Evolutionary conservation across 2,113 vertebrate genomes (phyloP), one percentile per base, ranked within the genome.

Genomic region (Pantherophis guttatus): DNA sequence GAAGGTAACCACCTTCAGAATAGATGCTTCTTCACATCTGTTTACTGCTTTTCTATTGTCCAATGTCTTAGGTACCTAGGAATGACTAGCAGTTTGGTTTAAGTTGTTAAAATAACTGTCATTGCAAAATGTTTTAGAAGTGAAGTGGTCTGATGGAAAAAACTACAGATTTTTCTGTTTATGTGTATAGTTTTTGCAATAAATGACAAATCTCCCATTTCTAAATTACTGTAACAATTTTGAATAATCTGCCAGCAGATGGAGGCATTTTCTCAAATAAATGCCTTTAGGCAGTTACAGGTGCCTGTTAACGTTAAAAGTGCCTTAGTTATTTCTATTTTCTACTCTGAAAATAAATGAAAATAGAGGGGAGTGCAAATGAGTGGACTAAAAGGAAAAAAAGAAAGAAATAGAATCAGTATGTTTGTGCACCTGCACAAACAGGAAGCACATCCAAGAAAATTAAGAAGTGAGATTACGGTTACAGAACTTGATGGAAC

Each of bases 211-310:
- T 54, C 19, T 75, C 26, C 5, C 24, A 54, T 88, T 92, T 70
- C 65, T 62, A 59, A 48, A 12, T 33, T 21, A 24, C 24, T 15
- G 54, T 52, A 90, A 88, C n/a, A 29, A 3, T 92, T 53, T 54
- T 90, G n/a, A 85, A 81, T 11, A 90, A 91, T 39, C 55, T 93
- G 87, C 96, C 97, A 96, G 92, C 93, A 97, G 97, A 90, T 96
- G 97, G 97, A 87, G 96, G 88, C 95, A 90, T 97, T 95, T 95
- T 97, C 95, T 94, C 88, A 90, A 92, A 94, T 86, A 97, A 97
- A 86, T 90, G 19, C 19, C 11, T 81, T 3, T 8, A 8, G 33
- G 0, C 39, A 44, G 8, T 44, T 86, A 91, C 91, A 92, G 87
- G 94, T 89, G 3, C 55, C 19, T 1, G 1, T 11, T 52, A 19